Evolutionary conservation across 2,797 vertebrate species (phyloP).

Genomic region (Poecilia velifera): DNA sequence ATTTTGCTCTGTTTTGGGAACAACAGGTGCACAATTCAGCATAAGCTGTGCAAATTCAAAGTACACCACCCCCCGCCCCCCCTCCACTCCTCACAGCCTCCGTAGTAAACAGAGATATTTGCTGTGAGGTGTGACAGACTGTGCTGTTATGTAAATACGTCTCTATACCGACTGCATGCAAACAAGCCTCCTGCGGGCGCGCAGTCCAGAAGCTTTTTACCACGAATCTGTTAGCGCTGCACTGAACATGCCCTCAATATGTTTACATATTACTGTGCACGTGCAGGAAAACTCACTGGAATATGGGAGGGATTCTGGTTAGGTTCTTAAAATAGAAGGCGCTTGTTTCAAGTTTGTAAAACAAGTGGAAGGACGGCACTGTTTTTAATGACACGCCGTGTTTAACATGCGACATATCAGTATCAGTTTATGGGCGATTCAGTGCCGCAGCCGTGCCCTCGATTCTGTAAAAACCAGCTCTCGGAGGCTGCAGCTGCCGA

Average conservation of each 20-base stretch:
- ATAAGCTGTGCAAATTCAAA: background rate
- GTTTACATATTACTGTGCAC: conserved; percentile 18
- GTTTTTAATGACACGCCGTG: conserved; percentile 35
- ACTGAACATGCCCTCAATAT: conserved; percentile 12
- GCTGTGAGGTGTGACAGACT: conserved; percentile 26
- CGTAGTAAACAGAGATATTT: conserved; percentile 32
- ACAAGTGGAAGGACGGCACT: background rate
- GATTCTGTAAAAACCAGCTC: conserved; percentile 21
- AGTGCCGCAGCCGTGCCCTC: background rate
- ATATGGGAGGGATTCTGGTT: background rate
- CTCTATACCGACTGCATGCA: conserved; percentile 20
- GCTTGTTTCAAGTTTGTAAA: background rate
- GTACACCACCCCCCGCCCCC: background rate
- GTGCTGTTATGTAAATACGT: conserved; percentile 46
- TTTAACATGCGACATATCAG: conserved; percentile 8
- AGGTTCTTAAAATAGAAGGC: background rate
- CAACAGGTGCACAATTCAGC: conserved; percentile 28
- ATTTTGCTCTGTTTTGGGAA: conserved; percentile 40
- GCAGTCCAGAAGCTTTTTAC: conserved; percentile 17
- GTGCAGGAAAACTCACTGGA: background rate
- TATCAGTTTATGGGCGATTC: conserved; percentile 21
- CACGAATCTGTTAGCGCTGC: conserved; percentile 7
- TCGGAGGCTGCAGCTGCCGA: conserved; percentile 10
- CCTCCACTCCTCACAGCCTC: background rate
- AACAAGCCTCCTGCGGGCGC: conserved; percentile 18